Conservation (phyloP, 2,797 vertebrate genomes). For the Manis pentadactyla region DNA sequence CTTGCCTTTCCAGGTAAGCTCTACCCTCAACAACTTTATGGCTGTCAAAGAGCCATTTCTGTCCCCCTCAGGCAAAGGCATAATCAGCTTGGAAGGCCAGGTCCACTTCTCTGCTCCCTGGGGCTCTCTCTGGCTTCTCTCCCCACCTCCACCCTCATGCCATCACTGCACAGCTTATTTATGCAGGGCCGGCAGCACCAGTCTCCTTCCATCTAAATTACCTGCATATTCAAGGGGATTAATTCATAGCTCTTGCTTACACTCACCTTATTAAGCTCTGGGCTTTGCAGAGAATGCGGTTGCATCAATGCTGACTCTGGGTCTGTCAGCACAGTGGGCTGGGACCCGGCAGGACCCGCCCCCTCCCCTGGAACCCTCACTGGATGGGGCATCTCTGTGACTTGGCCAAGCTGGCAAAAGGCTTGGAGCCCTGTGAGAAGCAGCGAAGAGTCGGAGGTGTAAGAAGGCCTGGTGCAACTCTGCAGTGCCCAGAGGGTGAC, state of each 20-base stretch:
- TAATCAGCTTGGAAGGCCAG: neutral
- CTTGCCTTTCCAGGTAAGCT: neutral
- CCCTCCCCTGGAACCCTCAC: neutral
- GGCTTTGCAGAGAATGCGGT: accelerated
- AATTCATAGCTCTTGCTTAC: neutral
- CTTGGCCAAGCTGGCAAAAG: neutral
- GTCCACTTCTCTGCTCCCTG: neutral
- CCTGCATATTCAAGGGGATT: neutral
- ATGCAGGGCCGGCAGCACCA: neutral
- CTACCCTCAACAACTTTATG: neutral
- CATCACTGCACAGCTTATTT: neutral
- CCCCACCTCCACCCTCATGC: neutral
- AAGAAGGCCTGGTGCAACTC: neutral
- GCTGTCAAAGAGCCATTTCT: neutral
- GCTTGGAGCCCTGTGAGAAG: neutral
- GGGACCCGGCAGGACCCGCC: neutral
- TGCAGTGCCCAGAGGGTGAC: neutral
- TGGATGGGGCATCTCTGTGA: neutral
- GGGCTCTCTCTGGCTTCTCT: neutral
- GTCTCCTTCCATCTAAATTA: conserved; percentile 57
- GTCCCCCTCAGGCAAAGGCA: neutral
- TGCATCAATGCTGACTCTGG: neutral
- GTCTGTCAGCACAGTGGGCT: neutral
- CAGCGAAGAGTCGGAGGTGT: neutral
- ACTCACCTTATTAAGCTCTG: neutral